Base-by-base conservation (phyloP, 1,140 invertebrate genomes). In the Palaemon carinicauda region DNA sequence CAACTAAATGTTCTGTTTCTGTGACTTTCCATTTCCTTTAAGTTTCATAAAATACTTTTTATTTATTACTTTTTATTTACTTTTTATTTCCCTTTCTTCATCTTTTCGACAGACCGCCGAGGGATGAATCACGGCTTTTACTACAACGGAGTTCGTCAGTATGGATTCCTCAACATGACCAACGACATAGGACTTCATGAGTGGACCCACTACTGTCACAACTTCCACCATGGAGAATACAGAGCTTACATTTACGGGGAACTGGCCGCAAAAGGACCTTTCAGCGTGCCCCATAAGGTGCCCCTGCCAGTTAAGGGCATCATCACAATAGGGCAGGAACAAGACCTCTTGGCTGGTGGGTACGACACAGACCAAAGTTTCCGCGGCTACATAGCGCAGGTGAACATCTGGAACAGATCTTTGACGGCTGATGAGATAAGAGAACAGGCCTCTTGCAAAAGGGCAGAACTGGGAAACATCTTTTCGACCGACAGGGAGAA, bases 171-270 rank as follows among this genome's bases (percentile, higher is more conserved):
- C 12, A 80, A 86, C 84, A 86, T 86, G 84, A 86, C 78, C 78
- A 86, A 86, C 52, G 84, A 80, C 65, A 86, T 86, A 77, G 84
- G 84, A 21, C 84, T 86, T 12, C 84, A 86, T 31, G 14, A 80
- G 51, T 86, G 84, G 84, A 86, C 65, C 51, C 84, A 86, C 77
- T 86, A 86, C 50, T 86, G 84, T 69, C 84, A 86, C 78, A 86
- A 86, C 65, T 86, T 86, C 60, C 84, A 86, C 77, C 33, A 86
- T 31, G 84, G 84, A 5, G 84, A 86, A 31, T 86, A 86, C 77
- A 60, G 84, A 0, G 84, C 84, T 31, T 86, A 86, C 65, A 86
- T 86, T 52, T 51, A 74, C n/a, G 84, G 84, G 1, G 60, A 86
- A 29, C 77, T 86, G 29, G 84, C 77, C n/a, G 84, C 84, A 24